These are phyloP conservation scores for Panthera leo DNA, from an alignment of 2,113 vertebrate species.

Conservation along the genomic window DNA sequence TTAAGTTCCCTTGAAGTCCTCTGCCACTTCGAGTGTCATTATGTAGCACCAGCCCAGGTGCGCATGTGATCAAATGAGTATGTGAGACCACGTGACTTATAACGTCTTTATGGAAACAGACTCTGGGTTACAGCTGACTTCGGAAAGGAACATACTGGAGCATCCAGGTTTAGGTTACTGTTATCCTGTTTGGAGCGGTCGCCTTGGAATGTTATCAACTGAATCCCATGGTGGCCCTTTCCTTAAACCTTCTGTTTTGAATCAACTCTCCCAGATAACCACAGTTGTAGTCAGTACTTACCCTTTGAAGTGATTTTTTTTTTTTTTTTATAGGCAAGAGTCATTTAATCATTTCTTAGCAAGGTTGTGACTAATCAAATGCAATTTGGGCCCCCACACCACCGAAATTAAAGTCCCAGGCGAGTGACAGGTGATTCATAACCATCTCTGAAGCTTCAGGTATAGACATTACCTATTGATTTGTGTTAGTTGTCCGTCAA, in stretches of 20 bases:
- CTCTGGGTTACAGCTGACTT: background rate
- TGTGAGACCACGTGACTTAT: accelerated
- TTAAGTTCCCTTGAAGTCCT: background rate
- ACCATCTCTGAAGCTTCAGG: background rate
- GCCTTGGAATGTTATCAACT: background rate
- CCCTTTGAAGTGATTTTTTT: background rate
- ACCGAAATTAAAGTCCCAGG: background rate
- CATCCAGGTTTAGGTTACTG: background rate
- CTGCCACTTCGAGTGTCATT: background rate
- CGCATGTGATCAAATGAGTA: background rate
- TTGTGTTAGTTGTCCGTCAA: background rate
- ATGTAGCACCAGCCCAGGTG: background rate
- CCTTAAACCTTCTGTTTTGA: background rate
- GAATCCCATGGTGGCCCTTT: background rate
- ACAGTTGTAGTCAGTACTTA: background rate
- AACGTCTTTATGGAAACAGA: background rate
- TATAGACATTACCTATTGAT: background rate
- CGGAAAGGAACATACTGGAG: background rate
- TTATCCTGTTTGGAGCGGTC: background rate
- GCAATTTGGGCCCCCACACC: background rate
- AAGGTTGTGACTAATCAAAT: background rate
- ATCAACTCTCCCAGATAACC: background rate
- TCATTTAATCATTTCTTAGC: background rate
- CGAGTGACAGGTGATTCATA: background rate
- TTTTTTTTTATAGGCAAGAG: background rate